A percentile compares a stretch with the other conserved stretches of the same genome.
phyloP scores from a whole-genome alignment of 1,140 invertebrate species.

The Halesus radiatus region DNA sequence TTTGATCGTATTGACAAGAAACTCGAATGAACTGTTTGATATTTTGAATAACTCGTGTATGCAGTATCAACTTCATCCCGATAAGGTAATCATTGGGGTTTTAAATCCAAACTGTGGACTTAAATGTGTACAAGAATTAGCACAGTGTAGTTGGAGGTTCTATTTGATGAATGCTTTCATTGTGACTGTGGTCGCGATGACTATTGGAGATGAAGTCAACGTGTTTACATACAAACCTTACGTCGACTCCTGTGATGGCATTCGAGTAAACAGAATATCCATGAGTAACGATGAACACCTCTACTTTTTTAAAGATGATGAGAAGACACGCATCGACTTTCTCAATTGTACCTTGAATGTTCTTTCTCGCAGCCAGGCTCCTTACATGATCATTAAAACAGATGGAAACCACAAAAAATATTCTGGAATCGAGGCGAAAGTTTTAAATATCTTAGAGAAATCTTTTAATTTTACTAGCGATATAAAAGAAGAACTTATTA shows the following conservation, averaged over 20 bases:
- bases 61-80: not conserved
- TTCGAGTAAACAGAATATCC: not conserved
- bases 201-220: not conserved
- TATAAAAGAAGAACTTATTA: too few species aligned
- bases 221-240: conserved; percentile 27
- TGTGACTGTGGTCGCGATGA: not conserved
- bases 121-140: conserved; percentile 2
- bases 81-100: not conserved
- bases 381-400: not conserved
- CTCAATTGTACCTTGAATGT: conserved; percentile 25
- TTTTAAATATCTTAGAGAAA: too few species aligned
- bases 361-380: not conserved
- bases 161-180: conserved; percentile 25
- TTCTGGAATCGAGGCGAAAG: too few species aligned
- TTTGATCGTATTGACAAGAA: not conserved
- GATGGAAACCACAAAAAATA: too few species aligned
- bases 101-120: not conserved
- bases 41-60: conserved; percentile 15
- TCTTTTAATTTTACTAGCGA: too few species aligned
- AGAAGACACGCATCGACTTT: not conserved
- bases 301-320: not conserved
- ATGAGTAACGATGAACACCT: not conserved
- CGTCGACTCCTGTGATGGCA: not conserved
- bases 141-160: not conserved
- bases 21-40: not conserved